Evolutionary conservation across 2,113 vertebrate genomes (phyloP).

Genomic region (Plecturocebus donacophilus): DNA sequence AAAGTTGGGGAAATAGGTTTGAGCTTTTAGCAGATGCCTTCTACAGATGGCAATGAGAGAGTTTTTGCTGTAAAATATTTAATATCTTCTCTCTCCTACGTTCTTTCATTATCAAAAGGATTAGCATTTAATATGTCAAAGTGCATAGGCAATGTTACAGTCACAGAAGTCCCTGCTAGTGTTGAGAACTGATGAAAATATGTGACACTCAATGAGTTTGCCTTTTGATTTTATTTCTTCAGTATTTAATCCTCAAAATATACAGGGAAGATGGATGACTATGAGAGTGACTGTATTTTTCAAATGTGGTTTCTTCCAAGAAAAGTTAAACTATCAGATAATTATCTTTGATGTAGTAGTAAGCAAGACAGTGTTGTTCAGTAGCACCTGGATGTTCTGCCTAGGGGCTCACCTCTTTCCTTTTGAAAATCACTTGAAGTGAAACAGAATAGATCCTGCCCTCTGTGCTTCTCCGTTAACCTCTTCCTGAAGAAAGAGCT

Average conservation of each 20-base stretch:
- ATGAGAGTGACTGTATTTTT: not conserved
- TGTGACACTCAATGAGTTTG: not conserved
- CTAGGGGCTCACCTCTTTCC: not conserved
- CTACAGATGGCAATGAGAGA: not conserved
- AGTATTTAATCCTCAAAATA: not conserved
- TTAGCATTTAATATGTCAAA: not conserved
- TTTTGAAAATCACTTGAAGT: not conserved
- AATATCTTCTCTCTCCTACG: not conserved
- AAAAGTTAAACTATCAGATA: not conserved
- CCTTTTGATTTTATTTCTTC: not conserved
- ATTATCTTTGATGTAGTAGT: not conserved
- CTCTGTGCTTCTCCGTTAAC: not conserved
- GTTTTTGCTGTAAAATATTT: not conserved
- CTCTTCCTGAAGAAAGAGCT: not conserved
- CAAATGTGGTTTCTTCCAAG: not conserved
- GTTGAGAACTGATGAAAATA: not conserved
- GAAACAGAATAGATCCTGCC: not conserved
- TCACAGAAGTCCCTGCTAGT: not conserved
- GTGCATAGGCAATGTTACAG: not conserved
- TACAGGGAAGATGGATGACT: not conserved
- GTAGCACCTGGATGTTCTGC: not conserved
- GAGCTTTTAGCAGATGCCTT: not conserved
- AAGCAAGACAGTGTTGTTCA: not conserved
- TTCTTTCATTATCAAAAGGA: not conserved
- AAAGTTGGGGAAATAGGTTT: not conserved